Base-by-base conservation (phyloP, 2,888 invertebrate species). In the Thelaira solivaga region DNA sequence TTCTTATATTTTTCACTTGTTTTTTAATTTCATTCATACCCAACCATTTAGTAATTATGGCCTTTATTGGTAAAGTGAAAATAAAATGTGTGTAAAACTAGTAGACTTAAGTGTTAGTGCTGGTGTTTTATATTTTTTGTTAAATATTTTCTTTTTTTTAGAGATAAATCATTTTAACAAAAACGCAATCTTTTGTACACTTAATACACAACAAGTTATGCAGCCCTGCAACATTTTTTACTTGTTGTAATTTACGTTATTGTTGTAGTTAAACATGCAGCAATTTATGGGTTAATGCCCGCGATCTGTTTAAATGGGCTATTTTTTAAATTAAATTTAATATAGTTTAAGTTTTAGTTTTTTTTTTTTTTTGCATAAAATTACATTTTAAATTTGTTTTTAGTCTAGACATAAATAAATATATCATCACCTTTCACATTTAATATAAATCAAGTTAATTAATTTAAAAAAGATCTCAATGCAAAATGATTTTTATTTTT, bases 141-240 rank as follows among this genome's bases (percentile, higher is more conserved):
- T 39, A 13, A 13, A 5, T 39, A 6, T 39, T 13, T 31, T 31
- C 31, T 7, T 68, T 73, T 65, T 39, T 16, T 51, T 53, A 65
- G 53, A 65, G 59, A 69, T 72, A 74, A 78, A 69, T 53, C 26
- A 45, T 73, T 57, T 53, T 65, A 41, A 45, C 71, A 55, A 16
- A 41, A 59, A 36, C 47, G 36, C 45, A 43, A 59, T 67, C 59
- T 74, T 53, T 45, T 62, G n/a, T 20, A 43, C 43, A 18, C 39
- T 11, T 16, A 57, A 11, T 6, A 39, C 26, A 29, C n/a, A 34
- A n/a, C 18, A 47, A 57, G 13, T 3, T 47, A 2, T 26, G 2
- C 11, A 10, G 6, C 8, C 39, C 62, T 45, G 16, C 39, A 8
- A 62, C 64, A 18, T 2, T 5, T 45, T 41, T 18, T 20, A 47